A percentile compares a stretch with the other conserved stretches of the same genome.
Evolutionary conservation across 2,888 invertebrate genomes (phyloP).

Genomic region (Melanostoma scalare): DNA sequence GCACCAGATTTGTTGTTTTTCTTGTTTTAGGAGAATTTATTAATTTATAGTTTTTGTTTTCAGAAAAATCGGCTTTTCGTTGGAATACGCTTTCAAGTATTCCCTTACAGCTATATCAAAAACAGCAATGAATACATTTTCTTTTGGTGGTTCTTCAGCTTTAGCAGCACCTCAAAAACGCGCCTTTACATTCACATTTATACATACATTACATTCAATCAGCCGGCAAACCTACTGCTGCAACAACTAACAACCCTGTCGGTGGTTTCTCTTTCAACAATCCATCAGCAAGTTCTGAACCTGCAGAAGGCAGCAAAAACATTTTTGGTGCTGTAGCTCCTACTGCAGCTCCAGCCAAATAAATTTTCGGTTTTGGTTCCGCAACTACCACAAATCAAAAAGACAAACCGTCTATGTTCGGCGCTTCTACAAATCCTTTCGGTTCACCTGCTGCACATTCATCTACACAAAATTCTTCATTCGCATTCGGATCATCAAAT

Average conservation of each 20-base stretch:
- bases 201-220: slow-evolving; percentile 33
- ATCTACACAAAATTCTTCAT: slow-evolving; percentile 51
- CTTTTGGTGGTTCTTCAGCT: background rate
- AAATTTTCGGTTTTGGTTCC: slow-evolving; percentile 74
- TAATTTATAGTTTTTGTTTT: background rate
- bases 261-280: slow-evolving; percentile 70
- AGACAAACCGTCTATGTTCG: slow-evolving; percentile 31
- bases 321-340: slow-evolving; percentile 66
- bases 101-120: slow-evolving; percentile 69
- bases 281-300: slow-evolving; percentile 26
- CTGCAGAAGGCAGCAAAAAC: slow-evolving; percentile 58
- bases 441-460: no score
- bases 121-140: slow-evolving; percentile 47
- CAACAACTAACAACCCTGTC: slow-evolving; percentile 11
- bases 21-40: slow-evolving; percentile 73
- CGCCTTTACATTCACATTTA: slow-evolving; percentile 29
- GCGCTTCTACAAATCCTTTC: slow-evolving; percentile 68
- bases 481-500: slow-evolving; percentile 48
- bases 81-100: slow-evolving; percentile 80
- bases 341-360: slow-evolving; percentile 55
- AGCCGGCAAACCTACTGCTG: no score
- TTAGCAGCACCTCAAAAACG: no score
- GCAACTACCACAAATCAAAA: slow-evolving; percentile 30
- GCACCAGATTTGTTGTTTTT: no score
- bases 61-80: no score